Conservation (phyloP, 2,113 vertebrate genomes). For the Noctilio leporinus region DNA sequence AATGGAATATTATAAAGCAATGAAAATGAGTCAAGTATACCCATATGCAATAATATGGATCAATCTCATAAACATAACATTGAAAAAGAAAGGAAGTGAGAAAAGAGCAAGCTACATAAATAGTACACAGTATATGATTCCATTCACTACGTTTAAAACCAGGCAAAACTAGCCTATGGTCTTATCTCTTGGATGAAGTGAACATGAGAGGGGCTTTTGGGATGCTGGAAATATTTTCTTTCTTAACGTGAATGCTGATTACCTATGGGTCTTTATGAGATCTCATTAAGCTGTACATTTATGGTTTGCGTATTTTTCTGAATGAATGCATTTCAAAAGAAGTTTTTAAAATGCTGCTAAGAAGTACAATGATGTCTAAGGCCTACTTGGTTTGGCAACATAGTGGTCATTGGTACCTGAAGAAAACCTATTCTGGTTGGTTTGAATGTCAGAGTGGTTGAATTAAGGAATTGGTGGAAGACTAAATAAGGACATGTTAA, state of each 20-base stretch:
- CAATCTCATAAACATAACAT: not conserved
- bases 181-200: not conserved
- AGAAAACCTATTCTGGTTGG: not conserved
- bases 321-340: not conserved
- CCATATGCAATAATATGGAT: not conserved
- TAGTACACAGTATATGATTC: not conserved
- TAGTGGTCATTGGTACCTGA: not conserved
- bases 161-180: not conserved
- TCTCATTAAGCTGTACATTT: not conserved
- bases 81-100: not conserved
- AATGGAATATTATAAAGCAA: not conserved
- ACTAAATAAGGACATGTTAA: not conserved
- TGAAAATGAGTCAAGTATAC: not conserved
- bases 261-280: not conserved
- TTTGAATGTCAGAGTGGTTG: not conserved
- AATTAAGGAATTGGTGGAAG: not conserved
- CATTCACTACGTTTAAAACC: not conserved
- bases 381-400: not conserved
- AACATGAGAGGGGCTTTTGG: not conserved
- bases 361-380: not conserved
- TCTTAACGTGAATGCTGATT: not conserved
- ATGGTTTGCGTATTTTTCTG: not conserved
- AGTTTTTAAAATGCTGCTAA: not conserved
- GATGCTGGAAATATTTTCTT: not conserved
- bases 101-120: not conserved